Percentiles rank a stretch among this genome's conserved stretches.
These are phyloP conservation scores for Lutra lutra DNA, from an alignment of 2,797 vertebrate species.

Conservation along the genomic window DNA sequence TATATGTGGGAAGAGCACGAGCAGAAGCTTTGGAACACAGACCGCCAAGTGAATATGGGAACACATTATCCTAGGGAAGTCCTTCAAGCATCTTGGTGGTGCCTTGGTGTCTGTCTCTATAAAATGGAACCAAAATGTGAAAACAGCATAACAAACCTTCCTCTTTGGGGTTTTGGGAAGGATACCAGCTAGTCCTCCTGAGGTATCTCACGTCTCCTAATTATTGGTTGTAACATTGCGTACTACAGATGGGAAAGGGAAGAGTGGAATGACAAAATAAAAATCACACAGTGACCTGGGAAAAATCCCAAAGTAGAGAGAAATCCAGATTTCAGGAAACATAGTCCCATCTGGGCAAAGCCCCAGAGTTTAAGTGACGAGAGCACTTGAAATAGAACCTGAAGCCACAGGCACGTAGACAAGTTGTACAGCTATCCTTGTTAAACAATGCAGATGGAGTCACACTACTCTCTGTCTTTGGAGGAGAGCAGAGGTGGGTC, in stretches of 20 bases:
- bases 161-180: background rate
- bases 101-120: background rate
- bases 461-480: background rate
- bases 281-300: background rate
- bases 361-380: background rate
- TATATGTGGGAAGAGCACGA: background rate
- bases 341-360: background rate
- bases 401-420: background rate
- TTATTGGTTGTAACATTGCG: background rate
- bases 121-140: constrained; percentile 15
- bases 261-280: background rate
- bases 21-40: background rate
- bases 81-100: background rate
- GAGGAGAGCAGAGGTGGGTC: background rate
- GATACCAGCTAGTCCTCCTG: background rate
- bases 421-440: background rate
- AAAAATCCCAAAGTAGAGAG: background rate
- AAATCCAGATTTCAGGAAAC: background rate
- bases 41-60: background rate
- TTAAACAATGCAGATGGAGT: background rate
- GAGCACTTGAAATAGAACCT: background rate
- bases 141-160: background rate
- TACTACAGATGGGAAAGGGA: background rate
- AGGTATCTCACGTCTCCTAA: background rate
- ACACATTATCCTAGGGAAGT: background rate